Percentiles rank a stretch among this genome's conserved stretches.
These are phyloP conservation scores for Heliconius charithonia DNA, from an alignment of 2,888 invertebrate genomes.

Conservation along the genomic window DNA sequence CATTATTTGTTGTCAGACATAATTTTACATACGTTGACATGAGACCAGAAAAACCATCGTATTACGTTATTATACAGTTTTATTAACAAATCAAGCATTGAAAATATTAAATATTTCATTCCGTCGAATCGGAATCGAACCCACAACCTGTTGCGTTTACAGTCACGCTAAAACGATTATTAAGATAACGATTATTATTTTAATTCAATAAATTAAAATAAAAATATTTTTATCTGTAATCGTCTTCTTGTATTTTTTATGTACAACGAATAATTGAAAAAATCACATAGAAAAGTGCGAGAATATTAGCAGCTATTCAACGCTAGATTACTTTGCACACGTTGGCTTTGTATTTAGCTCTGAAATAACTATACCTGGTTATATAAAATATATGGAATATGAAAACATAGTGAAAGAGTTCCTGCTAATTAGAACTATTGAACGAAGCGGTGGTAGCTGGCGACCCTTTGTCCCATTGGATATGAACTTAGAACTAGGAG, in stretches of 20 bases:
- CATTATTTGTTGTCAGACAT: too few species aligned
- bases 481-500: conserved; percentile 30
- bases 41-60: too few species aligned
- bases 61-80: too few species aligned
- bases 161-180: too few species aligned
- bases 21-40: too few species aligned
- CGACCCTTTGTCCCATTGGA: conserved; percentile 40
- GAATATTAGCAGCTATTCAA: not conserved
- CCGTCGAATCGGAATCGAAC: too few species aligned
- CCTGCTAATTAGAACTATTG: conserved; percentile 38
- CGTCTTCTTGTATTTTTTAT: not conserved
- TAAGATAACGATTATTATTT: too few species aligned
- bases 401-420: conserved; percentile 33
- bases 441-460: conserved; percentile 29
- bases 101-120: too few species aligned
- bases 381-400: conserved; percentile 31
- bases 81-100: too few species aligned
- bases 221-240: not conserved
- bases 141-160: too few species aligned
- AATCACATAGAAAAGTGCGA: not conserved
- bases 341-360: not conserved
- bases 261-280: not conserved
- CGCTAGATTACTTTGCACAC: not conserved
- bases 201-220: too few species aligned
- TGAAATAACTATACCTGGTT: conserved; percentile 7